Base-by-base conservation (phyloP, 1,140 invertebrate genomes). In the Drosophila simulans region DNA sequence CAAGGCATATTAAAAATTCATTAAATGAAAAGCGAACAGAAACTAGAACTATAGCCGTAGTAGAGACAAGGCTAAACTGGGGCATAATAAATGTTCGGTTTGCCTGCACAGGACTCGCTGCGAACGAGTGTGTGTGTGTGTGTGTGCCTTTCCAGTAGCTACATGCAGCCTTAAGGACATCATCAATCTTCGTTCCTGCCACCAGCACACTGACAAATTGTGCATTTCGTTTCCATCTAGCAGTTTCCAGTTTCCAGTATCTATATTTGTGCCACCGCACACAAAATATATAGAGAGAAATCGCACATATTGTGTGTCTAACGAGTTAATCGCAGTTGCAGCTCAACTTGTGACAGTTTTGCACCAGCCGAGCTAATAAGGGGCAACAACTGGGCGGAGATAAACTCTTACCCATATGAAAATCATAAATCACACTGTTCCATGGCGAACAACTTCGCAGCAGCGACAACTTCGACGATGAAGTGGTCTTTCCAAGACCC, bases 1-100 rank as follows among this genome's bases (percentile, higher is more conserved):
- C 37, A 63, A 66, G 68, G 70, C 78, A 72, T 83, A 82, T 86
- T 89, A 86, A 76, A 89, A 83, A 83, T 88, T 89, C 82, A 85
- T 85, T 86, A 85, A 86, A 85, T 70, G 75, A 74, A 88, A 85
- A 82, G 66, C 72, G 51, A 31, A 35, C 62, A 52, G 31, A 31
- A 75, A 53, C 51, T 55, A 27, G 62, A 64, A 70, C 58, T 43
- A 52, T 52, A 51, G 51, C 40, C 58, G 31, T 48, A 43, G 17
- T 58, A 52, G 54, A 42, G 69, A 52, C 59, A 46, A 56, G 60
- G 72, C 78, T 58, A 64, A 73, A 66, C 53, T 76, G 49, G 62
- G 54, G 60, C 54, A 75, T 64, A 51, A 86, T 75, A 86, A 77
- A 86, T 85, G 83, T 77, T 77, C 35, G 66, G 46, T 43, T 62